phyloP scores from a whole-genome alignment of 2,888 invertebrate genomes.

The Odontocolon sp. region DNA sequence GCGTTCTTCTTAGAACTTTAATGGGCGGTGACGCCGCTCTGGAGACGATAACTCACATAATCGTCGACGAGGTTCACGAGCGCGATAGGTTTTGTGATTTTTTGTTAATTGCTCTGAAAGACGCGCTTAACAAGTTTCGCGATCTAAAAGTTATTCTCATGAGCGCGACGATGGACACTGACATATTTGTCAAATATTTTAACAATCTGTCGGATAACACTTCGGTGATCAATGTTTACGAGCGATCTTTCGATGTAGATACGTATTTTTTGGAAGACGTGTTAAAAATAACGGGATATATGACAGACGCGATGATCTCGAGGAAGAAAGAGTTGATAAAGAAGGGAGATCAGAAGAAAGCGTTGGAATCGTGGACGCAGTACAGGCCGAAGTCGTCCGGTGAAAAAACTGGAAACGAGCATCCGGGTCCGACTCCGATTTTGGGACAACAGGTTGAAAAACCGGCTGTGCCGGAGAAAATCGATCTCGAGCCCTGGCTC shows the following conservation, averaged over 20 bases:
- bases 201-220: too few relatives aligned
- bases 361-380: conserved; percentile 80
- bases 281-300: conserved; percentile 84
- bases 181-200: conserved; percentile 92
- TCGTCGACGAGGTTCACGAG: conserved; percentile 98
- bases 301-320: conserved; percentile 81
- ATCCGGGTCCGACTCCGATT: conserved; percentile 71
- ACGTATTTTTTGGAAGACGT: conserved; percentile 92
- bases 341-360: conserved; percentile 77
- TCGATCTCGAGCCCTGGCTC: conserved; percentile 82
- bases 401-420: conserved; percentile 60
- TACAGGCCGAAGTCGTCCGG: conserved; percentile 66
- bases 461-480: conserved; percentile 79
- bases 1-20: conserved; percentile 92
- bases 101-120: conserved; percentile 91
- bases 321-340: conserved; percentile 76
- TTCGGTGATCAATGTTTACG: conserved; percentile 89
- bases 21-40: conserved; percentile 90
- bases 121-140: conserved; percentile 86
- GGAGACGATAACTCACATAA: conserved; percentile 90
- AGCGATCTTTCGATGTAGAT: conserved; percentile 88
- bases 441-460: conserved; percentile 74
- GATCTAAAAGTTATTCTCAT: conserved; percentile 93
- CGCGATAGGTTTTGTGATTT: conserved; percentile 97
- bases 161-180: conserved; percentile 96